These are phyloP conservation scores for Trachelus tabidus DNA, from an alignment of 2,888 invertebrate genomes.

Conservation along the genomic window DNA sequence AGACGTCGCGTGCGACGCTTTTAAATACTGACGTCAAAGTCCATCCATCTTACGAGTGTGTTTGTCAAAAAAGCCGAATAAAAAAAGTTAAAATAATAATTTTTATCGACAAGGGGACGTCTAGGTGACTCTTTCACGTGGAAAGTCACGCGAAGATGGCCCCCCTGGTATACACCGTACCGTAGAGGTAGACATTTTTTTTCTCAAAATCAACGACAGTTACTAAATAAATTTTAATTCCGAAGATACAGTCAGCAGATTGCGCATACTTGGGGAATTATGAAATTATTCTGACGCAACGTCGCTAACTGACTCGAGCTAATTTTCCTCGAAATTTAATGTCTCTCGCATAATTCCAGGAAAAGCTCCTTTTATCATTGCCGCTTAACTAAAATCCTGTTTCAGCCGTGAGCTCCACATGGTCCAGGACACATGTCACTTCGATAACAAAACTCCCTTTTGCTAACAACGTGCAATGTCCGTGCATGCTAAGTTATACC, in stretches of 20 bases:
- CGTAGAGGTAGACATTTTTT: too few species aligned
- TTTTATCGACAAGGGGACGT: fast-evolving
- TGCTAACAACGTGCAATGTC: not conserved
- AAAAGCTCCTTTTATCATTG: not conserved
- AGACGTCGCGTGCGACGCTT: not conserved
- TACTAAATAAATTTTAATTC: not conserved
- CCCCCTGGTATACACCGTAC: too few species aligned
- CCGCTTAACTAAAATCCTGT: not conserved
- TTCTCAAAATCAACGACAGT: too few species aligned
- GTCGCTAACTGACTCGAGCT: not conserved
- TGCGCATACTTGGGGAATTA: not conserved
- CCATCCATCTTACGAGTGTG: not conserved
- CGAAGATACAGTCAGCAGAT: not conserved
- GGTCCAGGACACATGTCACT: not conserved
- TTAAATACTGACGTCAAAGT: not conserved
- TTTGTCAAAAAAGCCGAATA: not conserved
- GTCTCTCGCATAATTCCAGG: not conserved
- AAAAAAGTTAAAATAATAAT: not conserved
- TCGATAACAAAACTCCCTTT: not conserved
- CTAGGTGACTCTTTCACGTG: not conserved
- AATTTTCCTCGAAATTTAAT: not conserved
- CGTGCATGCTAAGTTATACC: not conserved
- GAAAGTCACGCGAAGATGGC: not conserved
- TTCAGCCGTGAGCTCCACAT: not conserved
- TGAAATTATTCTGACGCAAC: not conserved